Percentiles rank a stretch among this genome's conserved stretches.
Conservation (phyloP, 2,113 vertebrate genomes). For the Myanophis thanlyinensis region DNA sequence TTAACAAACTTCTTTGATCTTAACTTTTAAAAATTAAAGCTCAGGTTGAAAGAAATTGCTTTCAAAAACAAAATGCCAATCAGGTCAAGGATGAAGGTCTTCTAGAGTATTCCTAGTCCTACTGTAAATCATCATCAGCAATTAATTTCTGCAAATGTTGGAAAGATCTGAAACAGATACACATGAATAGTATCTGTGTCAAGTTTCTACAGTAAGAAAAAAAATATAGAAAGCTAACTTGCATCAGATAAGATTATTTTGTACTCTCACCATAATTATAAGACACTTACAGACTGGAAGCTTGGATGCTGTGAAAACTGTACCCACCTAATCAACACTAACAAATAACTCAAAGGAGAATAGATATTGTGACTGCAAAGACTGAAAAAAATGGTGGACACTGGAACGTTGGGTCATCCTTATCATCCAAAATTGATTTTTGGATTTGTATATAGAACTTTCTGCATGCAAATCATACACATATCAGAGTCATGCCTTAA, state of each 20-base stretch:
- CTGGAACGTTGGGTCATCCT: neutral
- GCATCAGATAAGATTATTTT: neutral
- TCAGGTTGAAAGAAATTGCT: neutral
- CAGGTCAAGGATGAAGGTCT: neutral
- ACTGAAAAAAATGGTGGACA: neutral
- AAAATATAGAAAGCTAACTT: neutral
- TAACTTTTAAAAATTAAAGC: constrained; percentile 32
- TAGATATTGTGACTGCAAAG: neutral
- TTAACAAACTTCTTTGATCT: constrained; percentile 60
- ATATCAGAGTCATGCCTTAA: neutral
- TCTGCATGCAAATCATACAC: neutral
- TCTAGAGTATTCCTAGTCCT: neutral
- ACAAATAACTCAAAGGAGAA: neutral
- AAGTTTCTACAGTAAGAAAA: neutral
- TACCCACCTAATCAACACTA: neutral
- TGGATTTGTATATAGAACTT: constrained; percentile 6
- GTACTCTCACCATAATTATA: neutral
- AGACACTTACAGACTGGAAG: neutral
- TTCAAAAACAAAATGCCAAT: neutral
- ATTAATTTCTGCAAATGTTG: neutral
- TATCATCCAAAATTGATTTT: neutral
- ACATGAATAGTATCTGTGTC: neutral
- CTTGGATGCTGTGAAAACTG: neutral
- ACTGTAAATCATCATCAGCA: neutral
- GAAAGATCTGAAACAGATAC: neutral